Base-by-base conservation (phyloP, 2,888 invertebrate genomes). In the Cosmorhoe ocellata region DNA sequence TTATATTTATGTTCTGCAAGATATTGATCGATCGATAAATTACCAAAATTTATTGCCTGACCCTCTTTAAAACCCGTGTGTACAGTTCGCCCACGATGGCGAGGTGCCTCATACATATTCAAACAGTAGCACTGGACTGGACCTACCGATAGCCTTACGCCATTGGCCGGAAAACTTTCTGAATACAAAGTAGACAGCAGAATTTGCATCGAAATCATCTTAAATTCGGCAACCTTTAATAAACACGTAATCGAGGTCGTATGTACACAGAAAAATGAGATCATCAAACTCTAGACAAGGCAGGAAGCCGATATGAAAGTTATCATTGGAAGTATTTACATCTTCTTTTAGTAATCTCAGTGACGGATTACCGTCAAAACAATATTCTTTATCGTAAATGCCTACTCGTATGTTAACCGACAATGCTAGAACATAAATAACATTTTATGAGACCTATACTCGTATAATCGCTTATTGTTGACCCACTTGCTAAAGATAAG, bases 41-140 rank as follows among this genome's bases (percentile, higher is more conserved):
- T n/a, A n/a, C n/a, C n/a, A n/a, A n/a, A n/a, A n/a, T n/a, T n/a
- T n/a, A n/a, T n/a, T n/a, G n/a, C n/a, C n/a, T n/a, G n/a, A n/a
- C n/a, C n/a, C n/a, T n/a, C n/a, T n/a, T n/a, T n/a, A 70, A 63
- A 67, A 61, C 69, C 69, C 75, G 75, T 77, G 78, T 80, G 80
- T 76, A 68, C 71, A 69, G 73, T 74, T 74, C 71, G 69, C 71
- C 33, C 36, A 71, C 70, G 37, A 37, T n/a, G n/a, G n/a, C n/a
- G n/a, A 45, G 66, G 64, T 61, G 61, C 58, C 75, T 84, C 79
- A 86, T 89, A 82, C 79, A 87, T 89, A 88, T 89, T 86, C n/a
- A n/a, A n/a, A n/a, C n/a, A n/a, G n/a, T n/a, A n/a, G n/a, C n/a
- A n/a, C n/a, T n/a, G n/a, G 83, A 86, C 71, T 70, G 74, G n/a